Evolutionary conservation across 1,140 invertebrate species (phyloP).

Genomic region (Amphibalanus amphitrite): DNA sequence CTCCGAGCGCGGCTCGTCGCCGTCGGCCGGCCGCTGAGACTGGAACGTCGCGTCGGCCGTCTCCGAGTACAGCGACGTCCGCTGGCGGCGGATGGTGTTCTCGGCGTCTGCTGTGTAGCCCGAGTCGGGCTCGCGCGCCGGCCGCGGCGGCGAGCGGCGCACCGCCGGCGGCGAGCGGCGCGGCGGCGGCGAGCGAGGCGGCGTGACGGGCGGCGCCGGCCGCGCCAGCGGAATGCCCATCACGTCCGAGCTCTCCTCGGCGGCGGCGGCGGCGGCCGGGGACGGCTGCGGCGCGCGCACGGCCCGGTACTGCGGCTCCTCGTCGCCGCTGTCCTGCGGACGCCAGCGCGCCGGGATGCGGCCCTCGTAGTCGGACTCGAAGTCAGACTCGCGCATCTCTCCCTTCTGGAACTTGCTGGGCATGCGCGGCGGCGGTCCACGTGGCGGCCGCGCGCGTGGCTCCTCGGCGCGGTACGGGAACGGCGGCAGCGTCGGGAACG

Average conservation of each 20-base stretch:
- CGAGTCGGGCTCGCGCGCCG: not conserved
- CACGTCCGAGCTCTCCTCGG: not conserved
- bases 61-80: not conserved
- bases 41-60: not conserved
- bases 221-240: not conserved
- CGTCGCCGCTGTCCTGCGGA: conserved; percentile 4
- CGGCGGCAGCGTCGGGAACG: conserved; percentile 24
- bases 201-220: too few relatives aligned
- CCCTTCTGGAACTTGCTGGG: conserved; percentile 46
- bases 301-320: not conserved
- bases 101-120: not conserved
- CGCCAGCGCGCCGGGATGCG: conserved; percentile 39
- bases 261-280: too few relatives aligned
- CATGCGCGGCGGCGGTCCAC: conserved; percentile 29
- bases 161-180: too few relatives aligned
- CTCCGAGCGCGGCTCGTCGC: not conserved
- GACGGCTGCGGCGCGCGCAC: not conserved
- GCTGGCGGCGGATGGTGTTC: not conserved
- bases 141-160: too few relatives aligned
- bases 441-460: conserved; percentile 22
- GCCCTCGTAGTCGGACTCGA: conserved; percentile 51
- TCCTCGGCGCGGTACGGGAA: conserved; percentile 30
- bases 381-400: conserved; percentile 49
- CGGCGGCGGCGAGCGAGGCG: too few relatives aligned
- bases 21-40: not conserved